phyloP scores from a whole-genome alignment of 1,140 invertebrate species.

The Drosophila lowei region DNA sequence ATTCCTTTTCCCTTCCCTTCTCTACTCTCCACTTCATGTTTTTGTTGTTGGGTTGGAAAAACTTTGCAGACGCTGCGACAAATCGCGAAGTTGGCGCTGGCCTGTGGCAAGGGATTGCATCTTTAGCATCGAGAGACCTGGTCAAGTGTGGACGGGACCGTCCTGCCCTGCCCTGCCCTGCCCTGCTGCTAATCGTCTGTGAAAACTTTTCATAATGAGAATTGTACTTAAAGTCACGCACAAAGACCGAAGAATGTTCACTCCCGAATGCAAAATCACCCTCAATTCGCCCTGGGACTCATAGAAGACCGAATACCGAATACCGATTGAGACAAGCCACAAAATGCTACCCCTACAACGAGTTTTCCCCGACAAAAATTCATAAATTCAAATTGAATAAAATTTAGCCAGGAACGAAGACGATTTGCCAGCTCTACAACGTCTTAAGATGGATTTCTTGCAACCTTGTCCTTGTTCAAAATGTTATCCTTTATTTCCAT shows the following conservation, averaged over 20 bases:
- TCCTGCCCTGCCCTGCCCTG: not conserved
- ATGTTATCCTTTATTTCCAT: too few species aligned
- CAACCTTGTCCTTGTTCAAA: too few species aligned
- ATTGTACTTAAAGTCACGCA: constrained; percentile 39
- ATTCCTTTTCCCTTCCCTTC: constrained; percentile 8
- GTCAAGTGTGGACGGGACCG: constrained; percentile 49
- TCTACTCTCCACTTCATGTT: constrained; percentile 4
- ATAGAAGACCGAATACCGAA: too few species aligned
- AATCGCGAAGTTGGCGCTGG: constrained; percentile 43
- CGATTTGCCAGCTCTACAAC: too few species aligned
- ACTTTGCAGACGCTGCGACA: constrained; percentile 79
- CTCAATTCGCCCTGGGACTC: too few species aligned
- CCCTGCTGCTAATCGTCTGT: constrained; percentile 57
- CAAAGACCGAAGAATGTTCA: not conserved
- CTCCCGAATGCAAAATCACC: not conserved
- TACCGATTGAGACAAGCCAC: too few species aligned
- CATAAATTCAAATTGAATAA: too few species aligned
- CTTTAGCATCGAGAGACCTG: constrained; percentile 37
- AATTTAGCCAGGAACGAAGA: too few species aligned
- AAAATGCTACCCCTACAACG: too few species aligned
- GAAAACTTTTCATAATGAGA: constrained; percentile 75
- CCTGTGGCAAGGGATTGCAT: constrained; percentile 17
- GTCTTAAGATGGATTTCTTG: too few species aligned
- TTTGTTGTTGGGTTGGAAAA: constrained; percentile 42
- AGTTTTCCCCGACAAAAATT: too few species aligned